Base-by-base conservation (phyloP, 1,140 invertebrate species). In the Dinoponera quadriceps region DNA sequence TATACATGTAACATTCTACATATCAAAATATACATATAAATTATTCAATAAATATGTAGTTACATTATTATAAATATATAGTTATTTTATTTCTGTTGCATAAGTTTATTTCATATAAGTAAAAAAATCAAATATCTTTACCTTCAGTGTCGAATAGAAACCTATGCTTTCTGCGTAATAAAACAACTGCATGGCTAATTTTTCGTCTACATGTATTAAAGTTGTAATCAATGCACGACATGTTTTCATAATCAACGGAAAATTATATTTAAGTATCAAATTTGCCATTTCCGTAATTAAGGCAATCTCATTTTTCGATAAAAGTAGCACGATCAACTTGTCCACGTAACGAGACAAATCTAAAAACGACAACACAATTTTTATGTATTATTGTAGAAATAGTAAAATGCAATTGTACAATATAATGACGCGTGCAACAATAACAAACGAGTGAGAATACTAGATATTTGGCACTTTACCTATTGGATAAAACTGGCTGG, bases 131-230 rank as follows among this genome's bases (percentile, higher is more conserved):
- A n/a, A 49, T 9, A 66, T 77, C 22, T 68, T 29, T 87, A 93
- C 90, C 84, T 88, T 72, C 20, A 90, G n/a, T 63, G 27, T 68
- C 20, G 49, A 72, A 48, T 92, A 92, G 51, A 89, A 44, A 11
- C 89, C 90, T 38, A 92, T 74, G n/a, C 16, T 16, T 68, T 85
- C 77, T 16, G 87, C 89, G 68, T 86, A 90, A 29, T 87, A 75
- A 71, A 90, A 87, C 16, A 93, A 57, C 14, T 88, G 83, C 82
- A 83, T 84, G 1, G 90, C 71, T 25, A 92, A 65, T 55, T 33
- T 16, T 33, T 78, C 25, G 69, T 93, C 71, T 5, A 25, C 29
- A 7, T 86, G 51, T 73, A 91, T 75, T 55, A 92, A 22, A 22
- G 51, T 54, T 55, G 59, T 29, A 27, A 91, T 81, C 4, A 91